Conservation (phyloP, 2,888 invertebrate species). For the Plutella xylostella region DNA sequence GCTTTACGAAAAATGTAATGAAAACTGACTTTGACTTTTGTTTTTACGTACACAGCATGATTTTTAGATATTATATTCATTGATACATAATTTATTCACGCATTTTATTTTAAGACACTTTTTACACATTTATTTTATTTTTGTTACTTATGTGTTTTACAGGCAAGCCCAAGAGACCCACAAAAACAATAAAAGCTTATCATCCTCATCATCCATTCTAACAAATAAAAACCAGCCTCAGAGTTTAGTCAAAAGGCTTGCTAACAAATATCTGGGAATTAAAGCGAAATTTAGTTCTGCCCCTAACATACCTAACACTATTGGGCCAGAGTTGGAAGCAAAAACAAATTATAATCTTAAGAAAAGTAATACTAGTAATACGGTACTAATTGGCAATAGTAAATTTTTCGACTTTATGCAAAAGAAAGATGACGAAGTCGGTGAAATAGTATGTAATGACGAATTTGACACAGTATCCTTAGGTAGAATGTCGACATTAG, state of each 20-base stretch:
- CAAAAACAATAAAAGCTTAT: conserved; percentile 58
- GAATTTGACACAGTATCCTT: conserved; percentile 63
- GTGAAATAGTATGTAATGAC: conserved; percentile 55
- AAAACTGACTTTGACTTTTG: too few relatives aligned
- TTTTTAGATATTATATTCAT: too few relatives aligned
- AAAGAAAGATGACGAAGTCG: conserved; percentile 59
- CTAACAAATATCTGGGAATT: conserved; percentile 62
- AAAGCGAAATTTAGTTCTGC: conserved; percentile 63
- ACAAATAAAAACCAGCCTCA: conserved; percentile 49
- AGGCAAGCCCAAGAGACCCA: conserved; percentile 63
- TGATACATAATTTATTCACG: too few relatives aligned
- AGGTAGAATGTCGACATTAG: conserved; percentile 51
- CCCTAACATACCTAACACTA: conserved; percentile 58
- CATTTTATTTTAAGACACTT: neutral
- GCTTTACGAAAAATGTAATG: too few relatives aligned
- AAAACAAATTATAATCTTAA: conserved; percentile 47
- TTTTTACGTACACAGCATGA: too few relatives aligned
- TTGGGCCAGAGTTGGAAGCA: conserved; percentile 40
- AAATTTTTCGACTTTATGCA: conserved; percentile 59
- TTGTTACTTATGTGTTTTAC: conserved; percentile 61
- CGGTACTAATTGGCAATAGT: conserved; percentile 57
- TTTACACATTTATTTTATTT: neutral
- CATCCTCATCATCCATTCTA: conserved; percentile 56
- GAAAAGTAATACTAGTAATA: conserved; percentile 39
- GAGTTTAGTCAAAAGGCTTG: conserved; percentile 66